A percentile compares a stretch with the other conserved stretches of the same genome.
Conservation (phyloP, 2,113 vertebrate species). For the Poeciliopsis occidentalis region DNA sequence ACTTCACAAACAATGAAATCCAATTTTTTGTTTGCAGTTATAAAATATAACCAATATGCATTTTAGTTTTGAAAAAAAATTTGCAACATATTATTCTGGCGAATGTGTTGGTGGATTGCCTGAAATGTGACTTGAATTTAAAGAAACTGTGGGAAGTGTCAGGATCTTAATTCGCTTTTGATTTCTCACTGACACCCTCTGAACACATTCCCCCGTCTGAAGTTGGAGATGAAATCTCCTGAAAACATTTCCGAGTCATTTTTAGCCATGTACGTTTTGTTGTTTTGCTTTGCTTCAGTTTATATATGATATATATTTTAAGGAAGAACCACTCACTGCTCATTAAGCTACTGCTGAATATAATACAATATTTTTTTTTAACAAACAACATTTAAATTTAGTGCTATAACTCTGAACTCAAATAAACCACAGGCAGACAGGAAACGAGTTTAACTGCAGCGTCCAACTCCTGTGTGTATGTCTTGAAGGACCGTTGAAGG, state of each 20-base stretch:
- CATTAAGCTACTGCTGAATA: too few species aligned
- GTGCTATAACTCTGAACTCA: neutral
- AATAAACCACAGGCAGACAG: constrained; percentile 12
- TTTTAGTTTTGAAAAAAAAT: neutral
- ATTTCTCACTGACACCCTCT: neutral
- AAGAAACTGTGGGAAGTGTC: neutral
- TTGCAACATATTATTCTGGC: neutral
- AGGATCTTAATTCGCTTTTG: neutral
- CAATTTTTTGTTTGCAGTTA: neutral
- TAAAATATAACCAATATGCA: neutral
- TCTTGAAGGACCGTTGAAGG: constrained; percentile 43
- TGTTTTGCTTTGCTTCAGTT: too few species aligned
- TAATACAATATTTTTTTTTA: too few species aligned
- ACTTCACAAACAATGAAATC: neutral
- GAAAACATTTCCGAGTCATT: too few species aligned
- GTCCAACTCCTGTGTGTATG: constrained; percentile 46
- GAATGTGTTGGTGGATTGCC: neutral
- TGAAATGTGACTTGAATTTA: neutral
- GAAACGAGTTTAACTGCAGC: constrained; percentile 38
- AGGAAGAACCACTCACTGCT: neutral
- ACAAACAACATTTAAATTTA: too few species aligned
- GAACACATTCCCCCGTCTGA: too few species aligned
- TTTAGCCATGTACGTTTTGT: too few species aligned
- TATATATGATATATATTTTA: too few species aligned
- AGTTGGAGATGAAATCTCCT: too few species aligned